Evolutionary conservation across 2,113 vertebrate species (phyloP).

Genomic region (Chitala chitala): DNA sequence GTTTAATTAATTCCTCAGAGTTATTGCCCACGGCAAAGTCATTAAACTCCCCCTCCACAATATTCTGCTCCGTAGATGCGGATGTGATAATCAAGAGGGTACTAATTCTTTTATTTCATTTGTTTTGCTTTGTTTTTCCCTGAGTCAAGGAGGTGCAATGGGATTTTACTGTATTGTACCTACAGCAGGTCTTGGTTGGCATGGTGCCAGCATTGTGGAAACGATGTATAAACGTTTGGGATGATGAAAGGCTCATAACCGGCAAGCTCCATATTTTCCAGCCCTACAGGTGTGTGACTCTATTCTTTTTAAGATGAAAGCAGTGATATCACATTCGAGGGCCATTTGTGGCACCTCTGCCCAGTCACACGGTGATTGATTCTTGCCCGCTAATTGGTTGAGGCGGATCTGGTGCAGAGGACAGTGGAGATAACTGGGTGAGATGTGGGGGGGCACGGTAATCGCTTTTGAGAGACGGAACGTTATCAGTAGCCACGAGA

Average conservation of each 20-base stretch:
- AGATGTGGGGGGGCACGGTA: neutral
- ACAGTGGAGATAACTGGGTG: neutral
- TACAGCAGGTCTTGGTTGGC: neutral
- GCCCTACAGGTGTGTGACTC: neutral
- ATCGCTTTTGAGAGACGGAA: constrained; percentile 10
- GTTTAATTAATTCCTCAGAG: constrained; percentile 33
- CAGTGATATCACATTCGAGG: neutral
- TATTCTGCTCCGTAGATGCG: neutral
- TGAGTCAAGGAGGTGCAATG: neutral
- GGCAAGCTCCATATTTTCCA: neutral
- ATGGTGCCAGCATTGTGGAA: neutral
- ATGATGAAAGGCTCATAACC: neutral
- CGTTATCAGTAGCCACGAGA: neutral
- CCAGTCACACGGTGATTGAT: constrained; percentile 24
- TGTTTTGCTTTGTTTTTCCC: neutral
- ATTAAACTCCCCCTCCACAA: constrained; percentile 17
- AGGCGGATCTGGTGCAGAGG: no score
- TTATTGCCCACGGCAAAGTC: constrained; percentile 24
- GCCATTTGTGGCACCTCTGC: neutral
- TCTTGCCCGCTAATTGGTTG: constrained; percentile 15
- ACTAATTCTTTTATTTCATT: neutral
- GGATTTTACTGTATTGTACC: neutral
- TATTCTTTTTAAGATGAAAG: constrained; percentile 11
- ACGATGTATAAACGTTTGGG: neutral
- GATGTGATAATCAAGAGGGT: neutral